Conservation (phyloP, 92 coral and sea anemone genomes). For the Palythoa heliodiscus region DNA sequence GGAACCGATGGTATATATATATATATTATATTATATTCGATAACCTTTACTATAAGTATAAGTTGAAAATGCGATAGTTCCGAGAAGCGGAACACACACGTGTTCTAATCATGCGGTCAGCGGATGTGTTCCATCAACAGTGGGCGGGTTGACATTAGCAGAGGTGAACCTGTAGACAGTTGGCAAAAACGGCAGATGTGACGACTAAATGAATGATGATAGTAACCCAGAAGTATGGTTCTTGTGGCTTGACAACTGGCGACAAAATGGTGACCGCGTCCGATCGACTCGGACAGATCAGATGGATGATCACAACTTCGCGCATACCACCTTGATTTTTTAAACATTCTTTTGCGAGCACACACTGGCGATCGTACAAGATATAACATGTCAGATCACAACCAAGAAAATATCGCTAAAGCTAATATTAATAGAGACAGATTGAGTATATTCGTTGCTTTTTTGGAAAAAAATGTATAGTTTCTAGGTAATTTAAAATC, state of each 20-base stretch:
- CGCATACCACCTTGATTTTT: not conserved
- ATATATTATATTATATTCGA: no score
- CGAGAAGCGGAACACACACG: slow-evolving; percentile 7
- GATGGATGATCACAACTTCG: not conserved
- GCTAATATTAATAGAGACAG: not conserved
- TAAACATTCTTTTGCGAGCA: not conserved
- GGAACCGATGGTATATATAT: not conserved
- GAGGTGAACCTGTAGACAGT: slow-evolving; percentile 16
- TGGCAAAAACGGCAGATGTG: not conserved
- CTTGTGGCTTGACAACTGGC: slow-evolving; percentile 10
- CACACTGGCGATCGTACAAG: no score
- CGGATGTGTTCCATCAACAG: slow-evolving; percentile 15
- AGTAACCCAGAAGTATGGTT: not conserved
- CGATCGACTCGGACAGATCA: not conserved
- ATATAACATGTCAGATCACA: not conserved
- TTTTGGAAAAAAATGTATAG: no score
- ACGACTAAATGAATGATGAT: not conserved
- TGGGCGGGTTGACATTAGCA: not conserved
- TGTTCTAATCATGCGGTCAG: not conserved
- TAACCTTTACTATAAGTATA: not conserved
- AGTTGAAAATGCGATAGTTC: not conserved
- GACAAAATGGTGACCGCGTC: slow-evolving; percentile 1
- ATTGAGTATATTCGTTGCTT: not conserved
- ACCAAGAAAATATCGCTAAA: not conserved
- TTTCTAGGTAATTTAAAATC: no score